Percentiles rank a stretch among this genome's conserved stretches.
Conservation (phyloP, 2,113 vertebrate species). For the Colaptes auratus region DNA sequence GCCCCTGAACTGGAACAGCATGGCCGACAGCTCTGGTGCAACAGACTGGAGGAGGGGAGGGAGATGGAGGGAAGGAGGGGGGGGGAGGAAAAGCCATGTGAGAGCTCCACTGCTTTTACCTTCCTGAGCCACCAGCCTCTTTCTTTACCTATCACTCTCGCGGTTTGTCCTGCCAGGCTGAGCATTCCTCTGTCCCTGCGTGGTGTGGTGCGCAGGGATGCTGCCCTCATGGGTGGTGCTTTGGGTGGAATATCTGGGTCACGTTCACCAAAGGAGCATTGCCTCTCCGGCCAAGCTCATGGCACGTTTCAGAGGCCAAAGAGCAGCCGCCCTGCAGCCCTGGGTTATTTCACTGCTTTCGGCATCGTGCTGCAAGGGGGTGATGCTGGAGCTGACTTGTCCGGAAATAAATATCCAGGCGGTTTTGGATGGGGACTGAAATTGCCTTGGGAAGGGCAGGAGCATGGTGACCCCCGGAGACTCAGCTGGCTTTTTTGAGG, state of each 20-base stretch:
- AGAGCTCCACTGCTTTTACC: not conserved
- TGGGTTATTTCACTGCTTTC: not conserved
- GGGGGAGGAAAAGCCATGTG: not conserved
- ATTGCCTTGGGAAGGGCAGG: slow-evolving; percentile 28
- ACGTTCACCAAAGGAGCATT: fast-evolving
- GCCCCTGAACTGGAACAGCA: slow-evolving; percentile 45
- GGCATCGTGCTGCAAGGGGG: not conserved
- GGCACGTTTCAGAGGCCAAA: not conserved
- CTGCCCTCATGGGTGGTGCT: fast-evolving
- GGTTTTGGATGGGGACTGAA: not conserved
- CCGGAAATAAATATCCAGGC: not conserved
- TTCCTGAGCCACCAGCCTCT: not conserved
- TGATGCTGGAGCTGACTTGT: not conserved
- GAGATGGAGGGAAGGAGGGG: not conserved
- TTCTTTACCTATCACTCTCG: not conserved
- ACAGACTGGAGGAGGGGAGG: slow-evolving; percentile 31
- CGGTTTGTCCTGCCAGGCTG: not conserved
- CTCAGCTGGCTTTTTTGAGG: slow-evolving; percentile 45
- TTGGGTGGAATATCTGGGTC: not conserved
- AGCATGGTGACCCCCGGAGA: not conserved
- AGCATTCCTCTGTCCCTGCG: fast-evolving
- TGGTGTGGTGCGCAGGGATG: fast-evolving
- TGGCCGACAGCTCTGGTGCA: not conserved
- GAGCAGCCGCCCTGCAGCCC: not conserved
- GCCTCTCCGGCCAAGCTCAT: not conserved